A percentile compares a stretch with the other conserved stretches of the same genome.
These are phyloP conservation scores for Drosophila falleni DNA, from an alignment of 2,888 invertebrate species.

Conservation along the genomic window DNA sequence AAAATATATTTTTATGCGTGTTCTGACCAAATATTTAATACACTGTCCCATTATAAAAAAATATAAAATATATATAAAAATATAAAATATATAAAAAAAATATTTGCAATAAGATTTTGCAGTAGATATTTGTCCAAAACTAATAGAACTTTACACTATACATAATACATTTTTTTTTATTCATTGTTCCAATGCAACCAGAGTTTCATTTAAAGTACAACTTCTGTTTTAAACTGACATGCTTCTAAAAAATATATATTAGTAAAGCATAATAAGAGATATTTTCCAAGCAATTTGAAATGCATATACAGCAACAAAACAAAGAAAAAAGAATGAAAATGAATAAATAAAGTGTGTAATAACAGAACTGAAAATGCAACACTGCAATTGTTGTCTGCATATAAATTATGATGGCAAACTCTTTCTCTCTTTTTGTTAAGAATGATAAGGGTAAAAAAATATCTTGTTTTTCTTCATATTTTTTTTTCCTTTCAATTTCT, in stretches of 20 bases:
- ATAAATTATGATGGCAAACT: constrained; percentile 51
- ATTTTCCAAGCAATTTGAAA: constrained; percentile 13
- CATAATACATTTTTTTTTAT: no score
- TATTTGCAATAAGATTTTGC: no score
- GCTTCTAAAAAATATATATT: not conserved
- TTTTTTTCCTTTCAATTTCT: not conserved
- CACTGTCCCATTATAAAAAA: no score
- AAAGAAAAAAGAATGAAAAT: constrained; percentile 3
- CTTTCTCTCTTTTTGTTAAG: not conserved
- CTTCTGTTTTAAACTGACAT: not conserved
- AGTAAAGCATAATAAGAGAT: not conserved
- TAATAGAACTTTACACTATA: not conserved
- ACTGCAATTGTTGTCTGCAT: constrained; percentile 72
- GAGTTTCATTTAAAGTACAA: no score
- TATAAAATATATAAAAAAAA: no score
- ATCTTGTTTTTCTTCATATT: constrained; percentile 12
- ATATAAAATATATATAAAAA: no score
- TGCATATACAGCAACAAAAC: not conserved
- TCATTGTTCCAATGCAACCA: no score
- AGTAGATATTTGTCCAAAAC: no score
- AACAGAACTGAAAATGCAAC: constrained; percentile 29
- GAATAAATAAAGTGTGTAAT: constrained; percentile 18
- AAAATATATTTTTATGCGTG: no score
- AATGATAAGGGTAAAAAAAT: constrained; percentile 23
- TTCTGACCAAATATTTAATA: no score